Base-by-base conservation (phyloP, 2,888 invertebrate species). In the Maniola hyperantus region DNA sequence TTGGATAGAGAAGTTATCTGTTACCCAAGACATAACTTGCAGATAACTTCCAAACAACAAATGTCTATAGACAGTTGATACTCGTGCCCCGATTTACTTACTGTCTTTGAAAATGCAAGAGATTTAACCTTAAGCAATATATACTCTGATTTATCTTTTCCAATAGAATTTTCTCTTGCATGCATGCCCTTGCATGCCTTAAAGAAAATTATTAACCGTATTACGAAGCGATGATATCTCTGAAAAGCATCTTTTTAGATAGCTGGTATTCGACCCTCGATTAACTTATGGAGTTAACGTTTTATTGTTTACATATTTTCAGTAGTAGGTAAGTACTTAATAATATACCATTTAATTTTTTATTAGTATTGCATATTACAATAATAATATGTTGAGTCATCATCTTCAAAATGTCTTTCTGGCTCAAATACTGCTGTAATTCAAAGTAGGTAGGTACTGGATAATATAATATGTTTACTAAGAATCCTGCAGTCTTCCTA, bases 101-200 rank as follows among this genome's bases (percentile, higher is more conserved):
- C 15, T 36, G 26, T 26, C 57, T 42, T 34, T n/a, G 57, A 58
- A 44, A 59, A 8, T 59, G n/a, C 46, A 46, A 15, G 33, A 48
- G 59, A 48, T 18, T 18, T 20, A 57, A 57, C 34, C 36, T n/a
- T n/a, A n/a, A n/a, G n/a, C n/a, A n/a, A 11, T 42, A 39, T 13
- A 57, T 39, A 57, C 39, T 13, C 20, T 7, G 20, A 13, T 57
- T 57, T 57, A 42, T 42, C 42, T 57, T 57, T 57, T 42, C 39
- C 57, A 42, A 59, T 48, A 48, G 48, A 58, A 44, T 58, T 55
- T 39, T 26, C 48, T 58, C 42, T 15, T 46, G 15, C 44, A 36
- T 54, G 15, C 57, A 57, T 57, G 15, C 57, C 57, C 42, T 57
- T 54, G 15, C 57, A 57, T 57, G 15, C 57, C 57, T 57, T 57